phyloP scores from a whole-genome alignment of 2,113 vertebrate species.

The Tapirus terrestris region DNA sequence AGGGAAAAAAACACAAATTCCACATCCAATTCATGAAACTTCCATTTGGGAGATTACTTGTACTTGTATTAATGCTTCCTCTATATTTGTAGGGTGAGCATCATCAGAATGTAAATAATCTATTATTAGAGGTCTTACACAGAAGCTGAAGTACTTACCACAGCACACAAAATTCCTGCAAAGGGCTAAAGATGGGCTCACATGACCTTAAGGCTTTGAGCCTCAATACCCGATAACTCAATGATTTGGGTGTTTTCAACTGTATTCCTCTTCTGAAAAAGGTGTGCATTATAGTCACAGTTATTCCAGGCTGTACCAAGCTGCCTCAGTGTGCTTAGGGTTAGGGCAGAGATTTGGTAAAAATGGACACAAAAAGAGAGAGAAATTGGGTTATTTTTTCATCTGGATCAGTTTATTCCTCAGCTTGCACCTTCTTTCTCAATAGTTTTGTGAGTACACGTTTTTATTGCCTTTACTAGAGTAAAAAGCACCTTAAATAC shows the following conservation, averaged over 20 bases:
- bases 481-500: not conserved
- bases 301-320: not conserved
- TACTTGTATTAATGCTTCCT: not conserved
- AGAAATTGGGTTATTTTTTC: not conserved
- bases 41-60: not conserved
- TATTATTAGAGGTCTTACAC: not conserved
- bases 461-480: not conserved
- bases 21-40: not conserved
- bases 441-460: not conserved
- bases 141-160: not conserved
- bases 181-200: not conserved
- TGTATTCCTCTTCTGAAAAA: not conserved
- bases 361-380: not conserved
- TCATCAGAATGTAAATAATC: not conserved
- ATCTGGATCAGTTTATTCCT: not conserved
- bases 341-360: not conserved
- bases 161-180: not conserved
- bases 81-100: not conserved
- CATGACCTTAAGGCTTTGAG: not conserved
- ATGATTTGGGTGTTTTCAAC: not conserved
- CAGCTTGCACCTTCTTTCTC: not conserved
- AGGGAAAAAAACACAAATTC: not conserved
- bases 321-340: not conserved
- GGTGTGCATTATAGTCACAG: not conserved
- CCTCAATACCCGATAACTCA: not conserved